Conservation (phyloP, 2,888 invertebrate species). For the Mythimna loreyi region DNA sequence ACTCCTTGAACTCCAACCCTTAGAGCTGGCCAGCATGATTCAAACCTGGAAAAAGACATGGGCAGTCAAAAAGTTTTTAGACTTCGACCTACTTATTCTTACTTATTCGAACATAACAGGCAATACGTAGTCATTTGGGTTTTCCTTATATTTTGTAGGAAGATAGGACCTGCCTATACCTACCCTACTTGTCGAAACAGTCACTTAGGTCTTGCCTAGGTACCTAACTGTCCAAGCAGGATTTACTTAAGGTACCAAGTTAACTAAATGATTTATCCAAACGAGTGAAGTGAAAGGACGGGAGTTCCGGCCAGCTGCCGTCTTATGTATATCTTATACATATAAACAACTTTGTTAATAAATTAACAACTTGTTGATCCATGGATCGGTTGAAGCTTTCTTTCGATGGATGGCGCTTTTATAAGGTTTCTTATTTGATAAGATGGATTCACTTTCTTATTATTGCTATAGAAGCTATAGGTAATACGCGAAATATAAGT, state of each 20-base stretch:
- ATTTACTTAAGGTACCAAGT: background rate
- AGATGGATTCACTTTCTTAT: background rate
- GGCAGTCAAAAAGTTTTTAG: background rate
- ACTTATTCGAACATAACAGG: too few species aligned
- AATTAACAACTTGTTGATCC: conserved; percentile 27
- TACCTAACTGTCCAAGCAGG: background rate
- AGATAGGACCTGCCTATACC: background rate
- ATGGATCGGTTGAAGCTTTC: conserved; percentile 28
- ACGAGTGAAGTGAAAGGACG: conserved; percentile 31
- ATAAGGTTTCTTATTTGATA: conserved; percentile 4
- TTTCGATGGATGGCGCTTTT: conserved; percentile 58
- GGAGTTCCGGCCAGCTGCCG: background rate
- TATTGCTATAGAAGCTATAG: background rate
- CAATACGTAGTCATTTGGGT: background rate
- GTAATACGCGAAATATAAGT: too few species aligned
- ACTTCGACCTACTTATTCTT: too few species aligned
- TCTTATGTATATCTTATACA: background rate
- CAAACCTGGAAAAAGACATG: conserved; percentile 89
- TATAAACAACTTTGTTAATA: background rate
- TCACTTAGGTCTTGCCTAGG: background rate
- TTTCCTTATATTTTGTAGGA: background rate
- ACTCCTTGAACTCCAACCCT: conserved; percentile 93
- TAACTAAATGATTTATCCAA: too few species aligned
- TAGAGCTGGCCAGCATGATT: conserved; percentile 95
- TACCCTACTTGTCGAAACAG: background rate